phyloP scores from a whole-genome alignment of 2,888 invertebrate species.

The Eupithecia subumbrata region DNA sequence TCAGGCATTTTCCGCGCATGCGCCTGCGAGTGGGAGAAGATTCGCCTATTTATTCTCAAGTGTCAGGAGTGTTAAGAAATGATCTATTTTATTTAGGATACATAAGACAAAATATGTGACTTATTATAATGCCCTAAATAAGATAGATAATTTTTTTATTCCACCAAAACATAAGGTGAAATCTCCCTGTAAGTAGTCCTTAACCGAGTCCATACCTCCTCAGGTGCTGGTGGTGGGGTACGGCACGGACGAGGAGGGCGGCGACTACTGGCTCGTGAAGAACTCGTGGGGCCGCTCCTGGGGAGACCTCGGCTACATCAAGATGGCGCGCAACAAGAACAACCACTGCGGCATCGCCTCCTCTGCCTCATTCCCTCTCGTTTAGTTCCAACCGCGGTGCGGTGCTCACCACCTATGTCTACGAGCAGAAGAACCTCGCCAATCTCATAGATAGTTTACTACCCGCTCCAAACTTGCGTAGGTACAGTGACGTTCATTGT shows the following conservation, averaged over 20 bases:
- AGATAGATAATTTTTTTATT: too few species aligned
- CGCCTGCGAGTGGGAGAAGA: too few species aligned
- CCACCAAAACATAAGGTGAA: too few species aligned
- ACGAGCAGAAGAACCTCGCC: too few species aligned
- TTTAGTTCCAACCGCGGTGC: conserved; percentile 54
- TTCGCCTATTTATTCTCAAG: too few species aligned
- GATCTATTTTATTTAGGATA: too few species aligned
- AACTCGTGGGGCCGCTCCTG: conserved; percentile 93
- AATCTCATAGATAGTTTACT: background rate
- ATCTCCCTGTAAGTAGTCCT: too few species aligned
- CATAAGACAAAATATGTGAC: too few species aligned
- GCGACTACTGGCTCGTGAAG: conserved; percentile 94
- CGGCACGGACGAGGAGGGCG: conserved; percentile 87
- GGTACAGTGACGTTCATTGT: too few species aligned
- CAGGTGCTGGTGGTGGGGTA: conserved; percentile 91
- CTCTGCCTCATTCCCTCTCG: conserved; percentile 92
- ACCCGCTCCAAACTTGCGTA: background rate
- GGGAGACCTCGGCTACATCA: conserved; percentile 94
- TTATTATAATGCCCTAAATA: too few species aligned
- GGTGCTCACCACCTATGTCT: background rate
- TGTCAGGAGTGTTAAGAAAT: too few species aligned
- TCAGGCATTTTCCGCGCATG: too few species aligned
- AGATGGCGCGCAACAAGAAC: conserved; percentile 92
- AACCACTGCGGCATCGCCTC: conserved; percentile 96
- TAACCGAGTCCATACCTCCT: background rate